A percentile compares a stretch with the other conserved stretches of the same genome.
Evolutionary conservation across 1,140 invertebrate genomes (phyloP).

Genomic region (Platyscapa corneri): DNA sequence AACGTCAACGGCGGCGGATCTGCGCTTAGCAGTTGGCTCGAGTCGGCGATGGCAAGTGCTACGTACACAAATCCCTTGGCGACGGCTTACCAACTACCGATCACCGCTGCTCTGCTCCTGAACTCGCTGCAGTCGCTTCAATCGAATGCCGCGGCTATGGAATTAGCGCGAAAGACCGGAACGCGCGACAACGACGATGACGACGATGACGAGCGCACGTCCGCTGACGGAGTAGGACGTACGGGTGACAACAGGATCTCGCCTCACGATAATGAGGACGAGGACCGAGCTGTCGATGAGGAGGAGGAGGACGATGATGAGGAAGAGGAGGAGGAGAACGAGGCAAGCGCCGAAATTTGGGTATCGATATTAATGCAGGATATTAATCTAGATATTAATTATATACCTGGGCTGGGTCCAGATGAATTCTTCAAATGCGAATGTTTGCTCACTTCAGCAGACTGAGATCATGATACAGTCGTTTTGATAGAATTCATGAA

Average conservation of each 20-base stretch:
- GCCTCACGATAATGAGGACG: not conserved
- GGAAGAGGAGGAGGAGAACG: slow-evolving; percentile 56
- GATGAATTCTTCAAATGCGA: too few species aligned
- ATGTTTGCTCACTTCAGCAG: too few species aligned
- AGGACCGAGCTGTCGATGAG: slow-evolving; percentile 52
- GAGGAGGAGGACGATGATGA: slow-evolving; percentile 57
- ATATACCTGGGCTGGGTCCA: too few species aligned
- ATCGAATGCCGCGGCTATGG: slow-evolving; percentile 24
- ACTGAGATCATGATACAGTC: too few species aligned
- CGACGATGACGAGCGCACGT: slow-evolving; percentile 61
- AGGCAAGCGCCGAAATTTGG: slow-evolving; percentile 45
- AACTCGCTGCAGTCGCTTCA: slow-evolving; percentile 59
- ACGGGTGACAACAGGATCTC: too few species aligned
- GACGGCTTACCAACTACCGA: slow-evolving; percentile 62
- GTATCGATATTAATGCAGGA: too few species aligned
- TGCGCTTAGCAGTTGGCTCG: slow-evolving; percentile 64
- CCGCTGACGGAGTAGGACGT: slow-evolving; percentile 41
- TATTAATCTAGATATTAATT: too few species aligned
- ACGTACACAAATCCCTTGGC: slow-evolving; percentile 59
- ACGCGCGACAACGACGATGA: slow-evolving; percentile 58
- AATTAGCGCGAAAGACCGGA: not conserved
- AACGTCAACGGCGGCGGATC: not conserved
- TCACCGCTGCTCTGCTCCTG: slow-evolving; percentile 65
- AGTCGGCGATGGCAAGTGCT: slow-evolving; percentile 51
- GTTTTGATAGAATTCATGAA: too few species aligned